These are phyloP conservation scores for Falcunculus frontatus DNA, from an alignment of 2,113 vertebrate genomes.

Conservation along the genomic window DNA sequence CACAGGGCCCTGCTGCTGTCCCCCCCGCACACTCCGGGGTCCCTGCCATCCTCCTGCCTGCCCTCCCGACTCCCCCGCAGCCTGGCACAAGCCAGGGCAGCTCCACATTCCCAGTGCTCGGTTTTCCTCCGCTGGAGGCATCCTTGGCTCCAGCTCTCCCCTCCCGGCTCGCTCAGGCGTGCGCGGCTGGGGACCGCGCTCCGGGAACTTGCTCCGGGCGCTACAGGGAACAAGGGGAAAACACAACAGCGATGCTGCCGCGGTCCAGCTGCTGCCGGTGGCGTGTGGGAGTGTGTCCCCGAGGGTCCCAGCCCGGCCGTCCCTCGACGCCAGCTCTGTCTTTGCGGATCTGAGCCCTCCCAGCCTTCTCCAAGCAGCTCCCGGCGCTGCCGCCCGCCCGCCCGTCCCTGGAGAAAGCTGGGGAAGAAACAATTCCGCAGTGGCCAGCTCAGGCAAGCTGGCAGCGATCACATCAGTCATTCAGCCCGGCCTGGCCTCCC, in stretches of 20 bases:
- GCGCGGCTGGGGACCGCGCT: background rate
- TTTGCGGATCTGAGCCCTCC: background rate
- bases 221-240: background rate
- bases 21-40: background rate
- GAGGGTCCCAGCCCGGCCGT: background rate
- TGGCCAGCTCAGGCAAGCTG: background rate
- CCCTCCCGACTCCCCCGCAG: background rate
- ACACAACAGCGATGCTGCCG: background rate
- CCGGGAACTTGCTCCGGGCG: background rate
- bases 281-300: accelerated
- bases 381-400: accelerated
- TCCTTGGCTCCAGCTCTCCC: background rate
- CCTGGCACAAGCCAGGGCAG: background rate
- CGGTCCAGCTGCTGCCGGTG: background rate
- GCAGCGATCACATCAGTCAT: background rate
- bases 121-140: background rate
- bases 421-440: background rate
- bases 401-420: background rate
- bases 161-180: background rate
- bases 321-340: background rate
- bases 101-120: accelerated
- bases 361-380: background rate
- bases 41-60: background rate
- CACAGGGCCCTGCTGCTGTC: background rate
- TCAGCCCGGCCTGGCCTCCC: background rate